Evolutionary conservation across 2,797 vertebrate genomes (phyloP), one percentile per base, ranked within the genome.

Genomic region (Clamator glandarius): DNA sequence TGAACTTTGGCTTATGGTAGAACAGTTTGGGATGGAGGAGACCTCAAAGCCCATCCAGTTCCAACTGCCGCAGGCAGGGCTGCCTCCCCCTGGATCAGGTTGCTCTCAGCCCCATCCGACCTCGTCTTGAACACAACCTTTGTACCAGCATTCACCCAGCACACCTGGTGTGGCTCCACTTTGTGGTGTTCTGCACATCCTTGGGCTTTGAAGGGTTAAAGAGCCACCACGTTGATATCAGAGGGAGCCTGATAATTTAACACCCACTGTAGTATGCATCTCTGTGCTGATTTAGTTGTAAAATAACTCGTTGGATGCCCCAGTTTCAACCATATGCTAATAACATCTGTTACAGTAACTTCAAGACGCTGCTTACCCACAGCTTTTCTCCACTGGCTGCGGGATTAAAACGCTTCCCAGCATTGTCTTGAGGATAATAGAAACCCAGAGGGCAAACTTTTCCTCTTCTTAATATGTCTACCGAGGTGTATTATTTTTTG

Each of bases 271-370:
- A 78, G 67, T 61, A 55, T 72, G 76, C 35, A 15, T 91, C 70
- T 83, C 87, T 6, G 3, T 15, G 58, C 94, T 92, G 96, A 95
- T 96, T 96, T 93, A 95, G 88, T 92, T 96, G 92, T 95, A 82
- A 89, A 95, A 89, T 78, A 88, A 80, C 96, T 93, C 70, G 3
- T 69, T 36, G 88, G 79, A 55, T 97, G 96, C 92, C 96, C 96
- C 90, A 90, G 91, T 94, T 97, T 83, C 92, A 82, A 64, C 95
- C 97, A 96, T 97, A 97, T 97, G 96, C 94, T 96, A 88, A 94
- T 96, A 92, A 96, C 96, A 97, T 88, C 97, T 97, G 96, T 83
- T 95, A 67, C 76, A 82, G 84, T 41, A 31, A 33, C 91, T 89
- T 80, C 87, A 84, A 85, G 94, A 84, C 89, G 96, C 92, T 18